phyloP scores from a whole-genome alignment of 2,113 vertebrate species.

The Gambusia affinis region DNA sequence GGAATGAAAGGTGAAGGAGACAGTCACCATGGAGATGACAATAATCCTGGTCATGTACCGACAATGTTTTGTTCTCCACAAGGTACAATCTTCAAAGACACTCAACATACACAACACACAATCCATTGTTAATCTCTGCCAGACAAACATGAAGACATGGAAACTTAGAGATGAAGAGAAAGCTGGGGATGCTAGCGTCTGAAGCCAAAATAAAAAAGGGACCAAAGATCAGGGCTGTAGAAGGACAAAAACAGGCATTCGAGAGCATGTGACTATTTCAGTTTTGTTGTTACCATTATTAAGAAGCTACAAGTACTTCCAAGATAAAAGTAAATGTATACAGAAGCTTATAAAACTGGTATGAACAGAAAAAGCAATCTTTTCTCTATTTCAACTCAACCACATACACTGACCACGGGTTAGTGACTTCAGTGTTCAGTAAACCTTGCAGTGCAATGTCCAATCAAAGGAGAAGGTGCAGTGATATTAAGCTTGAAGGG shows the following conservation, averaged over 20 bases:
- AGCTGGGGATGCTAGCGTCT: not conserved
- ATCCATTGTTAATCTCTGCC: conserved; percentile 59
- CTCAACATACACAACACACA: conserved; percentile 51
- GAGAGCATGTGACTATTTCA: conserved; percentile 7
- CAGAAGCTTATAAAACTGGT: not conserved
- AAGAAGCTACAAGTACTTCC: not conserved
- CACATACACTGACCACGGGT: conserved; percentile 5
- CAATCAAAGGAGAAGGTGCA: conserved; percentile 18
- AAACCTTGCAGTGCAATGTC: conserved; percentile 28
- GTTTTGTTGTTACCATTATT: not conserved
- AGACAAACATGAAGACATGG: conserved; percentile 36
- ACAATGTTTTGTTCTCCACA: conserved; percentile 52
- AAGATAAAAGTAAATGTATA: not conserved
- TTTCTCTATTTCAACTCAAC: conserved; percentile 18
- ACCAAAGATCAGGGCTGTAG: conserved; percentile 1
- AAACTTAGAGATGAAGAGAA: conserved; percentile 34
- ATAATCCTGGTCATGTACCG: conserved; percentile 63
- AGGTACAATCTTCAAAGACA: conserved; percentile 30
- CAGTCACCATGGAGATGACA: conserved; percentile 69
- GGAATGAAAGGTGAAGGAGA: conserved; percentile 48
- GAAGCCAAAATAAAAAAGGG: conserved; percentile 4
- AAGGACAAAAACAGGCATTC: conserved; percentile 1
- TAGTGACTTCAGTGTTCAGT: conserved; percentile 22
- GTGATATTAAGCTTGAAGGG: conserved; percentile 15
- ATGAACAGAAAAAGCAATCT: conserved; percentile 7